phyloP scores from a whole-genome alignment of 2,888 invertebrate species.

The Ecliptopera silaceata region DNA sequence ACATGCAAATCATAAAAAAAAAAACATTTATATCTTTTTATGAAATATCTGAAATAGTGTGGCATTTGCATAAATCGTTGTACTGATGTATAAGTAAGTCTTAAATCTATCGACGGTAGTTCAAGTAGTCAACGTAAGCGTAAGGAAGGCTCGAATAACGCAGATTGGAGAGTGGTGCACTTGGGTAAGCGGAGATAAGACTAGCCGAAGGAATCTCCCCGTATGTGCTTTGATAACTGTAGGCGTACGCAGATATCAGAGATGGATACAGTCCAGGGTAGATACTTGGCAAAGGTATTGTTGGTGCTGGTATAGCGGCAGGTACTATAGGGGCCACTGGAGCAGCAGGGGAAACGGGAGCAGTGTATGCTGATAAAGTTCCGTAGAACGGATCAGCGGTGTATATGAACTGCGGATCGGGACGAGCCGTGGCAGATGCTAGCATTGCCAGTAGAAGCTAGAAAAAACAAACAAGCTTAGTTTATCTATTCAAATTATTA shows the following conservation, averaged over 20 bases:
- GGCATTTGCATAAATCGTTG: too few species aligned
- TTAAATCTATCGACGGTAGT: constrained; percentile 4
- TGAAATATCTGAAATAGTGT: too few species aligned
- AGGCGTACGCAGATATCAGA: constrained; percentile 48
- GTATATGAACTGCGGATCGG: constrained; percentile 39
- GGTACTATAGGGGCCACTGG: constrained; percentile 9
- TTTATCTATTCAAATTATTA: too few species aligned
- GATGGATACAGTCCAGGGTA: constrained; percentile 12
- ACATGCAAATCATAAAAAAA: too few species aligned
- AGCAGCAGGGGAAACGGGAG: constrained; percentile 1
- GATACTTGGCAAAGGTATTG: constrained; percentile 1
- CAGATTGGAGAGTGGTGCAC: background rate
- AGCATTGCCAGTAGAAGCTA: constrained; percentile 52
- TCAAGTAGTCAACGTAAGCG: background rate
- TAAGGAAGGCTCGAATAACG: background rate
- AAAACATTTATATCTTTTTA: too few species aligned
- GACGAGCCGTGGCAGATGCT: constrained; percentile 50
- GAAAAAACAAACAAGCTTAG: background rate
- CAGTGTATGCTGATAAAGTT: constrained; percentile 29
- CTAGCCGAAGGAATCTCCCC: constrained; percentile 42
- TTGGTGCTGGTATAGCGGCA: background rate
- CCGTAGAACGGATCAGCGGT: constrained; percentile 39
- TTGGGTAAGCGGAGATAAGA: constrained; percentile 45
- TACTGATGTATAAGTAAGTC: background rate
- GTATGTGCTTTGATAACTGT: constrained; percentile 40